A percentile compares a stretch with the other conserved stretches of the same genome.
These are phyloP conservation scores for Kryphioiulus occultus DNA, from an alignment of 2,888 invertebrate genomes.

Conservation along the genomic window DNA sequence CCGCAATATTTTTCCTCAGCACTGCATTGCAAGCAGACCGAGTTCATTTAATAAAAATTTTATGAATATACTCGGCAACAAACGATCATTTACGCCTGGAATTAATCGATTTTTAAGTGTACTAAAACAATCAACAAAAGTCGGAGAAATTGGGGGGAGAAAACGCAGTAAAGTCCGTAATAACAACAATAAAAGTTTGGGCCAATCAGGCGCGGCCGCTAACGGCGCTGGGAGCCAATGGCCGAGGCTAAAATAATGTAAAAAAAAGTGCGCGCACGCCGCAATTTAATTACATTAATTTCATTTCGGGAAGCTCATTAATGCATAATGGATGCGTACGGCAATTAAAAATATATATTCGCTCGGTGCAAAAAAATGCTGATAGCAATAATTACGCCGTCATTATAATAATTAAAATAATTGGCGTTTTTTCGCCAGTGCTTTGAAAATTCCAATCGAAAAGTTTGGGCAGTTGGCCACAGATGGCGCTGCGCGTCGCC, in stretches of 20 bases:
- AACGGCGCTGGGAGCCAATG: conserved; percentile 24
- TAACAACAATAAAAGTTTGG: conserved; percentile 36
- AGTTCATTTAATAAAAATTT: conserved; percentile 46
- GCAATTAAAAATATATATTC: conserved; percentile 27
- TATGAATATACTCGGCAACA: conserved; percentile 43
- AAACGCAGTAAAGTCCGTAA: neutral
- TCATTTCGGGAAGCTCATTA: conserved; percentile 40
- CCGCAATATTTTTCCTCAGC: neutral
- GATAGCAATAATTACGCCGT: conserved; percentile 4
- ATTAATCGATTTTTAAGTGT: conserved; percentile 47
- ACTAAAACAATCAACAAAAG: conserved; percentile 45
- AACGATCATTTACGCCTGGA: conserved; percentile 48
- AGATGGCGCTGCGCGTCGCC: neutral
- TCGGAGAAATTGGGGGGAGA: conserved; percentile 12
- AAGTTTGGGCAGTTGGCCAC: neutral
- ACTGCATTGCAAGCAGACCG: neutral
- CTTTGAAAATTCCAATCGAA: neutral
- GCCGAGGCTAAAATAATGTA: neutral
- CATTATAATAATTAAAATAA: conserved; percentile 36
- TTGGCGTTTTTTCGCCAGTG: conserved; percentile 13
- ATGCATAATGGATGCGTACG: conserved; percentile 39
- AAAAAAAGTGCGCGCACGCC: neutral
- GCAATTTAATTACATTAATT: conserved; percentile 40
- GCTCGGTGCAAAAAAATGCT: neutral
- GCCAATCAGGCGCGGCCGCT: neutral